These are phyloP conservation scores for Dasyprocta punctata DNA, from an alignment of 2,113 vertebrate species.

Conservation along the genomic window DNA sequence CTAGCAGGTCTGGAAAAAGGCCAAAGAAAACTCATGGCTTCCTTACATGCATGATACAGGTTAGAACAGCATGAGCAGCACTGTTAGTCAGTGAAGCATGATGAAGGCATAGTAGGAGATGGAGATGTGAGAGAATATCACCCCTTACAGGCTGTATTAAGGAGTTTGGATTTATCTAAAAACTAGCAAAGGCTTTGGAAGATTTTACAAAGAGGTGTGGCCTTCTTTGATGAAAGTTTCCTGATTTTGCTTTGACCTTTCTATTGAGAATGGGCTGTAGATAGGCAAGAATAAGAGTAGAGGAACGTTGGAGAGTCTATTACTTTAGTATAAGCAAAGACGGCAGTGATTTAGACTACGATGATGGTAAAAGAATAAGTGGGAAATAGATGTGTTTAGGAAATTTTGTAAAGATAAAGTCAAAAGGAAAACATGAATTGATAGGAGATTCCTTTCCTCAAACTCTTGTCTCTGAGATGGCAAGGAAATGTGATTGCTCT, in stretches of 20 bases:
- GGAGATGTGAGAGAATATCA: neutral
- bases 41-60: neutral
- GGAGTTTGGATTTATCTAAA: neutral
- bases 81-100: neutral
- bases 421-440: neutral
- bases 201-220: neutral
- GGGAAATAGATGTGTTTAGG: neutral
- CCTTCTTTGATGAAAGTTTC: neutral
- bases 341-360: neutral
- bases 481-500: slow-evolving; percentile 57
- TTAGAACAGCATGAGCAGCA: neutral
- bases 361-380: neutral
- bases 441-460: neutral
- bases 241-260: neutral
- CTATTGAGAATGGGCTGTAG: neutral
- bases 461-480: slow-evolving; percentile 44
- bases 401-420: neutral
- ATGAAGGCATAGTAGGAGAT: neutral
- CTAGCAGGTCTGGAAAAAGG: neutral
- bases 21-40: neutral
- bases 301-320: neutral
- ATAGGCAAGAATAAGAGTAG: neutral
- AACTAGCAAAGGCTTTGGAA: neutral
- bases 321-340: neutral
- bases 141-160: neutral